Percentiles rank a stretch among this genome's conserved stretches.
Conservation (phyloP, 2,888 invertebrate genomes). For the Acholoe squamosa region DNA sequence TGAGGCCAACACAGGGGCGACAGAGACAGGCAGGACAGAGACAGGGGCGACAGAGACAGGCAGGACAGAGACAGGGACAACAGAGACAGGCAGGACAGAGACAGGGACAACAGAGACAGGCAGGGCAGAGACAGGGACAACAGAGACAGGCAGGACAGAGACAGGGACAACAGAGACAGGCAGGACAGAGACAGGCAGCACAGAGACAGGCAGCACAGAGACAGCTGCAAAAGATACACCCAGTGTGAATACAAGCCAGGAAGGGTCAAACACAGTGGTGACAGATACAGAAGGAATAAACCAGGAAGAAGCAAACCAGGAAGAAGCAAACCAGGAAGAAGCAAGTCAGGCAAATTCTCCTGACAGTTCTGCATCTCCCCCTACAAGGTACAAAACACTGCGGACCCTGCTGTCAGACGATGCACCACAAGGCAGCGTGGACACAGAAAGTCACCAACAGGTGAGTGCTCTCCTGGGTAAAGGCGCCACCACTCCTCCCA, state of each 20-base stretch:
- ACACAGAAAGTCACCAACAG: background rate
- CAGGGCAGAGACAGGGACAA: background rate
- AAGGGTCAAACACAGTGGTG: too few species aligned
- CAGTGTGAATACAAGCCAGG: too few species aligned
- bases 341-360: background rate
- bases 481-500: background rate
- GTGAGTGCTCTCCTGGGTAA: background rate
- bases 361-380: too few species aligned
- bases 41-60: background rate
- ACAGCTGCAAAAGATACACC: too few species aligned
- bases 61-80: background rate
- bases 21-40: background rate
- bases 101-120: background rate
- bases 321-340: background rate
- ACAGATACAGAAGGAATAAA: background rate
- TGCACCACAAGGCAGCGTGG: background rate
- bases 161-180: background rate
- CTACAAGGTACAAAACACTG: background rate
- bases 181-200: background rate
- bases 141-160: background rate
- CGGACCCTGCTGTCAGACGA: background rate
- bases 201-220: too few species aligned
- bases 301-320: background rate
- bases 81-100: background rate
- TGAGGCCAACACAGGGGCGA: background rate